These are phyloP conservation scores for Hirtodrosophila alboralis DNA, from an alignment of 2,888 invertebrate species.

Conservation along the genomic window DNA sequence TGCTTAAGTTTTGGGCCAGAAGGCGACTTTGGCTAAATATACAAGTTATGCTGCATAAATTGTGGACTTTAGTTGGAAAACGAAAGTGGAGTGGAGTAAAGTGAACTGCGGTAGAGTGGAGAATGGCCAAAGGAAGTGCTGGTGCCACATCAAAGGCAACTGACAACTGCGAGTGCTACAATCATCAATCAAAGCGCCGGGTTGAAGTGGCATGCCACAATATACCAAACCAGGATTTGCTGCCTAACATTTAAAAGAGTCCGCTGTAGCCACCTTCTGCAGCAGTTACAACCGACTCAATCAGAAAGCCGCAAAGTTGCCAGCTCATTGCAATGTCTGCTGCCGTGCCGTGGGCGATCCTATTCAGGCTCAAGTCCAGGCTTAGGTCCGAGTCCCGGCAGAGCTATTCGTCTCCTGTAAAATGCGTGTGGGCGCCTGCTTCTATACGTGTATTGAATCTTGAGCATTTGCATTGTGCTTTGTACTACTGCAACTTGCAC, in stretches of 20 bases:
- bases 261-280: constrained; percentile 10
- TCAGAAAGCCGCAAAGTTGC: constrained; percentile 43
- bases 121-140: constrained; percentile 23
- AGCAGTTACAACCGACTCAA: constrained; percentile 45
- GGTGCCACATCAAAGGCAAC: constrained; percentile 63
- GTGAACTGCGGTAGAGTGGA: constrained; percentile 14
- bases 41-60: constrained; percentile 76
- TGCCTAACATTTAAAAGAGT: constrained; percentile 32
- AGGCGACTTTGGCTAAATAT: constrained; percentile 52
- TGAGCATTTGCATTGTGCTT: constrained; percentile 25
- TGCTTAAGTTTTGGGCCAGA: constrained; percentile 33
- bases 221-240: constrained; percentile 8
- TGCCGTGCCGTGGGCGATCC: constrained; percentile 44
- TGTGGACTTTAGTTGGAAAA: constrained; percentile 65
- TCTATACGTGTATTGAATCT: constrained; percentile 54
- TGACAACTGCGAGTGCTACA: constrained; percentile 59
- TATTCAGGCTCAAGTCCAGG: constrained; percentile 19
- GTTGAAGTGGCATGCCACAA: constrained; percentile 41
- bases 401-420: constrained; percentile 9
- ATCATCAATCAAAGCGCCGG: constrained; percentile 67
- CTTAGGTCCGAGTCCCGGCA: constrained; percentile 9
- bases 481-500: constrained; percentile 20
- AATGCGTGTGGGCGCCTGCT: constrained; percentile 42
- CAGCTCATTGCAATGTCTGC: constrained; percentile 43
- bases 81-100: constrained; percentile 49